phyloP scores from a whole-genome alignment of 2,113 vertebrate species.

The Podocnemis expansa region DNA sequence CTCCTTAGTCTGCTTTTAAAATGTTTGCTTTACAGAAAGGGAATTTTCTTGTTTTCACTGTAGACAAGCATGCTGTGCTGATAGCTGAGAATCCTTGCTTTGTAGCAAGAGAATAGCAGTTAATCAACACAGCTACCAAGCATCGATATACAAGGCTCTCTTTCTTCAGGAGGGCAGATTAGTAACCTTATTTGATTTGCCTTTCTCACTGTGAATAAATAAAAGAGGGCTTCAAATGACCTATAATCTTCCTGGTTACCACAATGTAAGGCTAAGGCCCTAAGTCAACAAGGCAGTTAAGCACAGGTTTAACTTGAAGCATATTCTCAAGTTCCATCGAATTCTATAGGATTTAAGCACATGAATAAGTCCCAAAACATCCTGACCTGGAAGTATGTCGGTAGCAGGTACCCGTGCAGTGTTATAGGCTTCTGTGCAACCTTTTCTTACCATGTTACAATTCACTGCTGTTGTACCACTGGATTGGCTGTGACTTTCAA shows the following conservation, averaged over 20 bases:
- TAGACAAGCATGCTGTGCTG: constrained; percentile 7
- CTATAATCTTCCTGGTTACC: neutral
- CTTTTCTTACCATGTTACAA: neutral
- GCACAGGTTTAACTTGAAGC: neutral
- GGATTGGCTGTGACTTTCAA: constrained; percentile 48
- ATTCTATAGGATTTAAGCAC: neutral
- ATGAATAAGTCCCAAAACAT: neutral
- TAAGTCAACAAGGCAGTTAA: neutral
- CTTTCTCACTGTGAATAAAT: constrained; percentile 11
- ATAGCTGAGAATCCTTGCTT: constrained; percentile 9
- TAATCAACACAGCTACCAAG: neutral
- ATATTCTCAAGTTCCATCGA: neutral
- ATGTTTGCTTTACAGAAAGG: neutral
- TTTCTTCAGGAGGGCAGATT: neutral
- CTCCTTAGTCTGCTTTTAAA: neutral
- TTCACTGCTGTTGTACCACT: constrained; percentile 26
- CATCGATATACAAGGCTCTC: neutral
- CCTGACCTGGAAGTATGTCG: neutral
- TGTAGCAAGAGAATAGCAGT: neutral
- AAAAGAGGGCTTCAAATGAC: constrained; percentile 14
- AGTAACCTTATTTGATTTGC: neutral
- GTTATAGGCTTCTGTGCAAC: neutral
- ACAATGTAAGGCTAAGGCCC: neutral
- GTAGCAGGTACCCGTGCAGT: neutral
- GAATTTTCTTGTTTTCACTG: neutral